These are phyloP conservation scores for Drosophila mojavensis DNA, from an alignment of 1,140 invertebrate genomes.

Conservation along the genomic window DNA sequence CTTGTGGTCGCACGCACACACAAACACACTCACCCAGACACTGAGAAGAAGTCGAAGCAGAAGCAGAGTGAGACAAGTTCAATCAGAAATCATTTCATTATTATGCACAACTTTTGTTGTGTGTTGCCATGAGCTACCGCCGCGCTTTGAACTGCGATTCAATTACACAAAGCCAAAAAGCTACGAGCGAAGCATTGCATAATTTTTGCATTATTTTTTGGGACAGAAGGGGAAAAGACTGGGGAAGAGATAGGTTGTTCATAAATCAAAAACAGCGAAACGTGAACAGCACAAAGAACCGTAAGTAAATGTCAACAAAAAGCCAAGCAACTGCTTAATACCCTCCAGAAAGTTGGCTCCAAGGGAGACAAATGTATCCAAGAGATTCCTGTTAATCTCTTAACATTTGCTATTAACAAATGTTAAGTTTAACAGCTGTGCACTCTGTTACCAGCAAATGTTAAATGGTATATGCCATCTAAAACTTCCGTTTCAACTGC, in stretches of 20 bases:
- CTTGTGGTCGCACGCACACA: constrained; percentile 39
- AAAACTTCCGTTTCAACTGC: neutral
- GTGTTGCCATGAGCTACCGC: constrained; percentile 49
- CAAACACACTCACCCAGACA: constrained; percentile 1
- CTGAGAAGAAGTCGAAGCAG: constrained; percentile 15
- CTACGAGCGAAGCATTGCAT: constrained; percentile 55
- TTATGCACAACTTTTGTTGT: constrained; percentile 34
- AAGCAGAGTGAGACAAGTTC: constrained; percentile 47
- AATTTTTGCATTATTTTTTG: constrained; percentile 51
- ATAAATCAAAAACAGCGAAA: constrained; percentile 57
- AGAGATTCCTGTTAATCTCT: neutral
- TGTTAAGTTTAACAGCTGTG: too few relatives aligned
- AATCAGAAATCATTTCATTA: constrained; percentile 37
- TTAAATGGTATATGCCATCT: neutral
- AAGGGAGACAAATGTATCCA: too few relatives aligned
- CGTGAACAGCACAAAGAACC: constrained; percentile 9
- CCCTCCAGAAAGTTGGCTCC: constrained; percentile 11
- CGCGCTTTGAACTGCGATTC: constrained; percentile 58
- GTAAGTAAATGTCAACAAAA: neutral
- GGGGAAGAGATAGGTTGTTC: constrained; percentile 11
- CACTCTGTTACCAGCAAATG: neutral
- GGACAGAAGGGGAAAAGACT: neutral
- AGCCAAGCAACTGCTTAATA: constrained; percentile 6
- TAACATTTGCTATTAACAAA: neutral
- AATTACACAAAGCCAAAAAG: constrained; percentile 64